Base-by-base conservation (phyloP, 2,797 vertebrate species). In the Helarctos malayanus region DNA sequence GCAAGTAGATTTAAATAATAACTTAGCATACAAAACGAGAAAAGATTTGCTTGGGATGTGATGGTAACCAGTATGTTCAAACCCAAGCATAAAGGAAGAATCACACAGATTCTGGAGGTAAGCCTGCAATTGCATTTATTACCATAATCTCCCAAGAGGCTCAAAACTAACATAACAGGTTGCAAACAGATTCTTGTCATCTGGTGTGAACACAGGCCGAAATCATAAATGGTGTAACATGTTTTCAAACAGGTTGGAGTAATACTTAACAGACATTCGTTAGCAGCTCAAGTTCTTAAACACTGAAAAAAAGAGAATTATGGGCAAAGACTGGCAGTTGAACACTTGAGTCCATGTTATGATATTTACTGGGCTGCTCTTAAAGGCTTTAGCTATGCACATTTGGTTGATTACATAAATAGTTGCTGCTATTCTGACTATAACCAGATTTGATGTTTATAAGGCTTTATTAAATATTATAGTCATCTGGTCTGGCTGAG, bases 221-320 rank as follows among this genome's bases (percentile, higher is more conserved):
- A 89, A 87, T 84, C 29, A 56, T 80, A 75, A 95, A 83, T 96
- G 63, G 57, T 89, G 15, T 54, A 89, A 87, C 96, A 97, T 96
- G 91, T 94, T 98, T 97, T 89, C 89, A 96, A 91, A 91, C 93
- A 97, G 86, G 95, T 96, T 97, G 95, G 65, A 32, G 7, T 76
- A 95, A 97, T 57, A 59, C 35, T 83, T 83, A 96, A 61, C 89
- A 95, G 89, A 96, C 47, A 94, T 96, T 94, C 12, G 10, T 91
- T 96, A 97, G 38, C 69, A 94, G 15, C 45, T 52, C 56, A 91
- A 83, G 35, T 32, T 82, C 56, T 47, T 90, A 95, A 97, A 95
- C 35, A 71, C 21, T 86, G 76, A 78, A 75, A 56, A 56, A 88
- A 95, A 68, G 56, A 73, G 12, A 49, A 71, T 94, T 82, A 52